Evolutionary conservation across 2,888 invertebrate genomes (phyloP).

Genomic region (Scaptodrosophila latifasciaeformis): DNA sequence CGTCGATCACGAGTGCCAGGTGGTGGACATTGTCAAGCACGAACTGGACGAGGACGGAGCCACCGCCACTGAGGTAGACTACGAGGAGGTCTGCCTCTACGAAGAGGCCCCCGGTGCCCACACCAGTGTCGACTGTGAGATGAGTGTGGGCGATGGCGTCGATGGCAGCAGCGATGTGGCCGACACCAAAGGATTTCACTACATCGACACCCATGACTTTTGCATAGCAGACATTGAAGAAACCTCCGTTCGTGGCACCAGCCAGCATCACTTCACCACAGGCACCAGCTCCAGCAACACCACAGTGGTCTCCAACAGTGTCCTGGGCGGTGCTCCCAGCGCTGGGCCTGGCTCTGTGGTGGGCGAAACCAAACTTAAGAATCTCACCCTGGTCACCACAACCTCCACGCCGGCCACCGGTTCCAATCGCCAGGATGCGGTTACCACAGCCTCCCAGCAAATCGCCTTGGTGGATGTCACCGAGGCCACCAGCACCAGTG

Average conservation of each 20-base stretch:
- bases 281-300: conserved; percentile 11
- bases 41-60: conserved; percentile 68
- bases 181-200: conserved; percentile 61
- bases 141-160: conserved; percentile 47
- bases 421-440: conserved; percentile 2
- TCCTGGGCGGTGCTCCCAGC: conserved; percentile 28
- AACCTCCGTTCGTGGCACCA: conserved; percentile 22
- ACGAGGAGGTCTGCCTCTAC: conserved; percentile 70
- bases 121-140: conserved; percentile 58
- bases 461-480: conserved; percentile 49
- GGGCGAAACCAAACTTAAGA: conserved; percentile 59
- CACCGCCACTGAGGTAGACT: conserved; percentile 59
- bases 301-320: conserved; percentile 34
- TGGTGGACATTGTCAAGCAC: conserved; percentile 62
- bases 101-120: conserved; percentile 64
- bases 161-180: conserved; percentile 56
- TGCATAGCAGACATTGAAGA: conserved; percentile 62
- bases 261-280: conserved; percentile 23
- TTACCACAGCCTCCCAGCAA: conserved; percentile 26
- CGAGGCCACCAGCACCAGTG: conserved; percentile 55
- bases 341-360: conserved; percentile 19
- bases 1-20: conserved; percentile 57
- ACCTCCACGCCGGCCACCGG: conserved; percentile 17
- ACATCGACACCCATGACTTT: conserved; percentile 66
- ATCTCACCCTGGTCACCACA: conserved; percentile 60